Evolutionary conservation across 2,113 vertebrate species (phyloP).

Genomic region (Geococcyx californianus): DNA sequence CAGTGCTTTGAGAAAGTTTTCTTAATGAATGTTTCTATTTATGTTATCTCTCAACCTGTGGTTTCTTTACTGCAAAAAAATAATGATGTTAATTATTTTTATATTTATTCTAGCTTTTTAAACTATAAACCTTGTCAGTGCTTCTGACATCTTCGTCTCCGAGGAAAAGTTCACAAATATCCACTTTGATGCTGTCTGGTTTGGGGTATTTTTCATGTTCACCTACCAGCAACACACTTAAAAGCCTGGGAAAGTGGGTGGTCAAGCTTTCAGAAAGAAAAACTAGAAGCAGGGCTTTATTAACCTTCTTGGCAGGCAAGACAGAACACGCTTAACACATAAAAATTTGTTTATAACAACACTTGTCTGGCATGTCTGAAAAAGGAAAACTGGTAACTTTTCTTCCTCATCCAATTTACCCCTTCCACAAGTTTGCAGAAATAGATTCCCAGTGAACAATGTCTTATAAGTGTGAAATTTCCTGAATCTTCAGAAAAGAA

Average conservation of each 20-base stretch:
- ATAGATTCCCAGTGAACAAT: background rate
- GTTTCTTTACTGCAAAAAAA: background rate
- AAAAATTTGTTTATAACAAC: background rate
- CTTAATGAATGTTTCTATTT: background rate
- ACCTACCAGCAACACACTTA: background rate
- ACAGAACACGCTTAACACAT: background rate
- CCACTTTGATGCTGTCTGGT: fast-evolving
- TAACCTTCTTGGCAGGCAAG: background rate
- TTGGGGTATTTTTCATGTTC: background rate
- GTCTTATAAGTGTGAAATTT: background rate
- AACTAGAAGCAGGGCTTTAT: background rate
- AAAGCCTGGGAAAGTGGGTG: background rate
- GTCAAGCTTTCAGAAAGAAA: background rate
- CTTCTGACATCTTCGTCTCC: background rate
- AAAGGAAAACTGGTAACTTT: background rate
- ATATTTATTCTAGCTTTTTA: background rate
- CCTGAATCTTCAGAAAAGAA: background rate
- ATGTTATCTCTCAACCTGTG: background rate
- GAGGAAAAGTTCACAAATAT: background rate
- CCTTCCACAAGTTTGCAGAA: background rate
- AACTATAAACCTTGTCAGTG: background rate
- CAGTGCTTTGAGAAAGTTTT: background rate
- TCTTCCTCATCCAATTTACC: background rate
- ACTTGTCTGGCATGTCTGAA: background rate
- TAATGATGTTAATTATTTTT: fast-evolving